Conservation (phyloP, 2,888 invertebrate species). For the Laothoe populi region DNA sequence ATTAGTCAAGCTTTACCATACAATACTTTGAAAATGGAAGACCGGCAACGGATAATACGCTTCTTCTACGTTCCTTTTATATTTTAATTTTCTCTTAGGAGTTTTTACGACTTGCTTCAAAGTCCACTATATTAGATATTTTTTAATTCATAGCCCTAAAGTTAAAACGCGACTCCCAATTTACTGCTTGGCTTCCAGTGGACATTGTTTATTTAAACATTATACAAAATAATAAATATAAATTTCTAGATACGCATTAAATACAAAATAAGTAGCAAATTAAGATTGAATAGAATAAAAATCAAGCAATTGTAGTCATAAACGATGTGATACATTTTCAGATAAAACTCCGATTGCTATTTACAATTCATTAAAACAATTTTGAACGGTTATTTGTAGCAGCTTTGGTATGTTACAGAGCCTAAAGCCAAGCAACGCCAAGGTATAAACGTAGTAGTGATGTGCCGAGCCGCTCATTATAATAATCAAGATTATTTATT, state of each 20-base stretch:
- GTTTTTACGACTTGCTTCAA: no score
- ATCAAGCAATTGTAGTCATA: neutral
- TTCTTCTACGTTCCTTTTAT: no score
- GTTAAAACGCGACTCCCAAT: no score
- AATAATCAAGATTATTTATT: neutral
- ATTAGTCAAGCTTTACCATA: no score
- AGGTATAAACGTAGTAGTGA: slow-evolving; percentile 51
- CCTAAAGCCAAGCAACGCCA: slow-evolving; percentile 63
- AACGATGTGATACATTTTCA: neutral
- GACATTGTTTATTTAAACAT: no score
- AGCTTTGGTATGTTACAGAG: slow-evolving; percentile 44
- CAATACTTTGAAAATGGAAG: no score
- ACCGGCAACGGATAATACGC: no score
- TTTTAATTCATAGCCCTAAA: no score
- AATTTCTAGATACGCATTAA: neutral
- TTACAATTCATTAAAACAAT: slow-evolving; percentile 27
- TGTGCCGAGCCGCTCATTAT: slow-evolving; percentile 39
- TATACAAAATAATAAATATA: neutral
- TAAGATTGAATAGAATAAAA: neutral
- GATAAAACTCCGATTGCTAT: neutral
- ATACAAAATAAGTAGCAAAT: neutral
- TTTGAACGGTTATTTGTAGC: slow-evolving; percentile 36
- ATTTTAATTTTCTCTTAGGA: no score
- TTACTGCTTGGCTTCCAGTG: no score
- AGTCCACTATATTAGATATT: no score